Base-by-base conservation (phyloP, 2,113 vertebrate species). In the Nesoenas mayeri region DNA sequence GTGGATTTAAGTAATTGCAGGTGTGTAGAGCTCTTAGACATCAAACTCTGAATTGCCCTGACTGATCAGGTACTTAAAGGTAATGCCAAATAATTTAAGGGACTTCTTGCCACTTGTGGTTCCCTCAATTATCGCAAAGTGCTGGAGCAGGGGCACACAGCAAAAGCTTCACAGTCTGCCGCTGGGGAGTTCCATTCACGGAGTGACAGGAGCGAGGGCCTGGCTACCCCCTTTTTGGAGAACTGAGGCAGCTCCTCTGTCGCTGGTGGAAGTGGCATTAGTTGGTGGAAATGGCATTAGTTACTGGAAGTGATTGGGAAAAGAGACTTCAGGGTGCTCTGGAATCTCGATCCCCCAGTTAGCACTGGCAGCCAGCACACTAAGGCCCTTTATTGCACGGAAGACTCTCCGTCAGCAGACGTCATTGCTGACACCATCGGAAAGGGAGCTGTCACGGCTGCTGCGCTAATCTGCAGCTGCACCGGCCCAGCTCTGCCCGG, bases 1-100 rank as follows among this genome's bases (percentile, higher is more conserved):
- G 91, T 79, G 74, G 79, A 81, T 91, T 93, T 93, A 91, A 86
- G 86, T 88, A 95, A 96, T 87, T 92, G 85, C 93, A 95, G 95
- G 78, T 93, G 89, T 62, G 74, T 88, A 70, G 69, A 65, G 86
- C 78, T 89, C 86, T 88, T 44, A 70, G 70, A n/a, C 83, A 75
- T 87, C 88, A 95, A 91, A 91, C 40, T 65, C 60, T n/a, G 64
- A 85, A 88, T 69, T 78, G 89, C 65, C 88, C 51, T 74, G 71
- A 94, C 61, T 67, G 79, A 89, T 75, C 1, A 0, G 40, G 58
- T 66, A 89, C 89, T 94, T 93, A 79, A 58, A 62, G 36, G 32
- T 54, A 74, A 83, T 18, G 48, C 56, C 85, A 86, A 91, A 83
- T 51, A 78, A 85, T 89, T 67, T 65, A 72, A 91, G 66, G 62